Percentiles rank a stretch among this genome's conserved stretches.
phyloP scores from a whole-genome alignment of 2,888 invertebrate species.

The Bimastos eiseni region DNA sequence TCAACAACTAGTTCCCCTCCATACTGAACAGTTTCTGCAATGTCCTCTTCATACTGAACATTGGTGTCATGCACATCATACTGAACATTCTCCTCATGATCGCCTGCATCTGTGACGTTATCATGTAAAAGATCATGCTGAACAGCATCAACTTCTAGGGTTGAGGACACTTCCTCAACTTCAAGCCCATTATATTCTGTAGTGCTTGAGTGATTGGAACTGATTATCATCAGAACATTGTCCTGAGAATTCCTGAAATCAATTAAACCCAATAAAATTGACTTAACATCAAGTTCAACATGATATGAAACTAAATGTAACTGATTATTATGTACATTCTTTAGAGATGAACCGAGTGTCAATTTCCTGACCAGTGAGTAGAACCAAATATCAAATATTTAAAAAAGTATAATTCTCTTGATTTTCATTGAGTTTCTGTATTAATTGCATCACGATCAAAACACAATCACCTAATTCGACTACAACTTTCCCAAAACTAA shows the following conservation, averaged over 20 bases:
- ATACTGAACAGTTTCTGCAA: slow-evolving; percentile 21
- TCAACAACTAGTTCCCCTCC: slow-evolving; percentile 25
- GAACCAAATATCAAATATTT: too few species aligned
- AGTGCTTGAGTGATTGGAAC: background rate
- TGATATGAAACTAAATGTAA: background rate
- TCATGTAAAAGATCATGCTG: background rate
- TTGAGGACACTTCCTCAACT: slow-evolving; percentile 3
- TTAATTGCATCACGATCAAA: too few species aligned
- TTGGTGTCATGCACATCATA: background rate
- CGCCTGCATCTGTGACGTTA: background rate
- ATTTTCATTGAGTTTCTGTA: too few species aligned
- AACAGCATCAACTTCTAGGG: background rate
- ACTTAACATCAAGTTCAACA: background rate
- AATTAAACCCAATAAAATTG: background rate
- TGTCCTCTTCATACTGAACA: slow-evolving; percentile 23
- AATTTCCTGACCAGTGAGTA: too few species aligned
- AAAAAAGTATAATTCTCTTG: too few species aligned
- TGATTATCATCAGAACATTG: slow-evolving; percentile 17
- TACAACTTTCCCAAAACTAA: too few species aligned
- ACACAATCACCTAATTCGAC: too few species aligned
- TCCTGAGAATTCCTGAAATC: background rate
- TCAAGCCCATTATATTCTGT: background rate
- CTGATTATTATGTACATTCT: too few species aligned
- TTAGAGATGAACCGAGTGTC: too few species aligned
- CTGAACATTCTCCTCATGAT: background rate